A percentile compares a stretch with the other conserved stretches of the same genome.
Evolutionary conservation across 2,888 invertebrate species (phyloP).

Genomic region (Ditula angustiorana): DNA sequence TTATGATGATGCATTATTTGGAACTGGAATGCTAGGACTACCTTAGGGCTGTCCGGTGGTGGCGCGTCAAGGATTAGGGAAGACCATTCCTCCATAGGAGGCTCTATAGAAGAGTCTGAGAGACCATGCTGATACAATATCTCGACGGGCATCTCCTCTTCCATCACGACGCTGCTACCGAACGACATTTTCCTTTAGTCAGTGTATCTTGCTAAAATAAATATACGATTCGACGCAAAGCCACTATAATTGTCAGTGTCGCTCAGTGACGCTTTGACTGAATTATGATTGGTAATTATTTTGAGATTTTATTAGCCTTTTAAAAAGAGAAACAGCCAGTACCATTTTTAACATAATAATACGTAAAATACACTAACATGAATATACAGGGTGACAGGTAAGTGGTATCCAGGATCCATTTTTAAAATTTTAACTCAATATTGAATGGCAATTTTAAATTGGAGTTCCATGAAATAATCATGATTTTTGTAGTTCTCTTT

Average conservation of each 20-base stretch:
- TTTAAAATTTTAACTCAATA: too few species aligned
- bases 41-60: neutral
- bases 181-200: neutral
- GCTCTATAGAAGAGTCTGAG: neutral
- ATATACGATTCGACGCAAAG: neutral
- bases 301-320: neutral
- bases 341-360: neutral
- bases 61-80: neutral
- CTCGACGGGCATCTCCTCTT: neutral
- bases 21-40: too few species aligned
- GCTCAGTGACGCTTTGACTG: neutral
- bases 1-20: neutral
- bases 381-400: too few species aligned
- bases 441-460: too few species aligned
- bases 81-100: neutral
- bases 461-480: too few species aligned
- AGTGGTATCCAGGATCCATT: too few species aligned
- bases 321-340: neutral
- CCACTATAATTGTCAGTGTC: neutral
- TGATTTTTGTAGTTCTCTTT: too few species aligned
- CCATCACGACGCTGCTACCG: neutral
- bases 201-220: neutral
- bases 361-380: too few species aligned
- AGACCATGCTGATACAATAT: neutral
- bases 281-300: neutral